Conservation (phyloP, 2,113 vertebrate genomes). For the Mohoua ochrocephala region DNA sequence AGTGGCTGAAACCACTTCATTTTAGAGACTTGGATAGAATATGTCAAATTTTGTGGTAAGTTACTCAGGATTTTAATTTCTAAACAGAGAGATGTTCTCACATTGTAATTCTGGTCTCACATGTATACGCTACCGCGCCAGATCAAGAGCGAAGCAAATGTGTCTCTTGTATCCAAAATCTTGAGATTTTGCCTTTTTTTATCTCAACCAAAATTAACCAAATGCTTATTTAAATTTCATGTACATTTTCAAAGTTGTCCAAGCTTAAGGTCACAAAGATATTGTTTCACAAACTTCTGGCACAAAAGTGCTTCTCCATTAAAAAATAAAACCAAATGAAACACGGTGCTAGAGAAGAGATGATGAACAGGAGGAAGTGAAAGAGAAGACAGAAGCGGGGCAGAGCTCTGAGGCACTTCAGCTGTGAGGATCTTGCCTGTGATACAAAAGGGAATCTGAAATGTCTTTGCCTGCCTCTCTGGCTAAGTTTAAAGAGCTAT, state of each 20-base stretch:
- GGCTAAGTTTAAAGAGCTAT: not conserved
- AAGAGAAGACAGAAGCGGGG: slow-evolving; percentile 16
- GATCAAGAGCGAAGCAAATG: not conserved
- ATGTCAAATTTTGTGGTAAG: not conserved
- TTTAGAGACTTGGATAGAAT: not conserved
- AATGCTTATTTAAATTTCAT: not conserved
- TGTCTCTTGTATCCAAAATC: not conserved
- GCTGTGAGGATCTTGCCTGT: not conserved
- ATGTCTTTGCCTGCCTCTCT: not conserved
- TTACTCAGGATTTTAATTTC: not conserved
- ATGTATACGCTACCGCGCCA: not conserved
- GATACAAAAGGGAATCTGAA: not conserved
- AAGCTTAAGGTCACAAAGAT: not conserved
- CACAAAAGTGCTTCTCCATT: not conserved
- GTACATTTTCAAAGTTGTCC: not conserved
- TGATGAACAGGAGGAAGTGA: not conserved
- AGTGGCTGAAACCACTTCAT: not conserved
- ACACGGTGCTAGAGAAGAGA: not conserved
- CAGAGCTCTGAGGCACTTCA: slow-evolving; percentile 25
- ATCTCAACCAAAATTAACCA: not conserved
- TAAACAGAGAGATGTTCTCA: not conserved
- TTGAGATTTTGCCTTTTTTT: not conserved
- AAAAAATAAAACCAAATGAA: not conserved
- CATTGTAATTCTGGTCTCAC: not conserved
- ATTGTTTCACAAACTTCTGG: not conserved